Conservation (phyloP, 2,113 vertebrate genomes). For the Colius striatus region DNA sequence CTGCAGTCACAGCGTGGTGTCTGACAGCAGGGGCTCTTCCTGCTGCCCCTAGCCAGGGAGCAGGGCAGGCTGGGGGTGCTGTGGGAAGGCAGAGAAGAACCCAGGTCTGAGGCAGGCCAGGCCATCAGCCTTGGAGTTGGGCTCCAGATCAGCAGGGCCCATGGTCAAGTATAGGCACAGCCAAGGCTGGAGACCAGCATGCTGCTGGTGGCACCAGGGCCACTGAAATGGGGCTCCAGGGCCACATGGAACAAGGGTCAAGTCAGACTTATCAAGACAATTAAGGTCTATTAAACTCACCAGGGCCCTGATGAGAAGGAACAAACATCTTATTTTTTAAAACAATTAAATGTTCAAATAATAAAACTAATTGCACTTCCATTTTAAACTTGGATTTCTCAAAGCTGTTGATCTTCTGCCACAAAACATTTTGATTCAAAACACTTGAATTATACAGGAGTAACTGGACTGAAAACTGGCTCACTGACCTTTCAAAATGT, state of each 20-base stretch:
- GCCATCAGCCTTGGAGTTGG: accelerated
- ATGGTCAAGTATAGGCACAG: not conserved
- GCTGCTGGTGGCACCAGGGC: accelerated
- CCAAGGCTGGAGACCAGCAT: not conserved
- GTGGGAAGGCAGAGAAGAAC: not conserved
- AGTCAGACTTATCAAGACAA: not conserved
- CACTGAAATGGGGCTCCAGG: not conserved
- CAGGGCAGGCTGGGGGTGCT: not conserved
- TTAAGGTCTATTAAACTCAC: not conserved
- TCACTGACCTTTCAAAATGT: not conserved
- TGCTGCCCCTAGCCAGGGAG: not conserved
- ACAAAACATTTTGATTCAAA: not conserved
- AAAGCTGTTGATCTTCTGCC: not conserved
- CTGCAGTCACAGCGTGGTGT: not conserved
- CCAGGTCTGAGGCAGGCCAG: no score
- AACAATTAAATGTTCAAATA: not conserved
- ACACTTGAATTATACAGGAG: not conserved
- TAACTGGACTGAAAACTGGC: not conserved
- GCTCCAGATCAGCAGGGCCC: not conserved
- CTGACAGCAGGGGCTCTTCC: not conserved
- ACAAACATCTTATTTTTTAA: not conserved
- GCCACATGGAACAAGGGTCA: accelerated
- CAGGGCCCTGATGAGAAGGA: not conserved
- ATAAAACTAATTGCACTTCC: not conserved
- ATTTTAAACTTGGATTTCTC: not conserved